These are phyloP conservation scores for Charanyca ferruginea DNA, from an alignment of 2,888 invertebrate species.

Conservation along the genomic window DNA sequence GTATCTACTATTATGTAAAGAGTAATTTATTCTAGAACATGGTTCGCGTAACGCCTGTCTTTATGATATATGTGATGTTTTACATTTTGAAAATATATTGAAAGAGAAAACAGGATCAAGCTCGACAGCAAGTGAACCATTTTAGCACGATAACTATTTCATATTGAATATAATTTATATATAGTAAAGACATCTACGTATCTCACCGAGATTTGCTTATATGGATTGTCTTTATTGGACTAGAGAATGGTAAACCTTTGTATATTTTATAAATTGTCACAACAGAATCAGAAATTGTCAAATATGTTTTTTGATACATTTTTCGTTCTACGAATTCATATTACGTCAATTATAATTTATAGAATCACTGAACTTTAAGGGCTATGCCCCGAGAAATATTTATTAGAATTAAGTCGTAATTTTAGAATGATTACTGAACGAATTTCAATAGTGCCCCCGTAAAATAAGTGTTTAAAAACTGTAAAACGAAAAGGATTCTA, in stretches of 20 bases:
- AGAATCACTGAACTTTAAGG: conserved; percentile 65
- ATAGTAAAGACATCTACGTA: conserved; percentile 60
- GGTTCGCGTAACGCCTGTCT: conserved; percentile 47
- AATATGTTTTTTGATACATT: conserved; percentile 68
- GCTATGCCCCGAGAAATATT: conserved; percentile 75
- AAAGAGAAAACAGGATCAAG: conserved; percentile 68
- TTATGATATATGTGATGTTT: conserved; percentile 62
- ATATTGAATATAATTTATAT: conserved; percentile 64
- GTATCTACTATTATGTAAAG: conserved; percentile 68
- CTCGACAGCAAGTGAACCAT: conserved; percentile 68
- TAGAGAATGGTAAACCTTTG: conserved; percentile 87
- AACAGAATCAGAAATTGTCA: conserved; percentile 70
- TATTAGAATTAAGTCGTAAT: conserved; percentile 47
- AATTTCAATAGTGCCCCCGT: conserved; percentile 39
- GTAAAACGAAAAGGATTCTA: conserved; percentile 30
- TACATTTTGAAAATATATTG: conserved; percentile 54
- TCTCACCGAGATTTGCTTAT: conserved; percentile 68
- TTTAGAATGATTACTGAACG: conserved; percentile 41
- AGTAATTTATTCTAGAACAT: conserved; percentile 65
- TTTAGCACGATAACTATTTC: conserved; percentile 71
- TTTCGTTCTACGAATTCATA: conserved; percentile 82
- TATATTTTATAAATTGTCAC: conserved; percentile 74
- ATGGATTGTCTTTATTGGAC: conserved; percentile 84
- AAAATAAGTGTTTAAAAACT: conserved; percentile 17
- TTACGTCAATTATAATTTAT: conserved; percentile 59